Base-by-base conservation (phyloP, 2,888 invertebrate species). In the Scaptodrosophila latifasciaeformis region DNA sequence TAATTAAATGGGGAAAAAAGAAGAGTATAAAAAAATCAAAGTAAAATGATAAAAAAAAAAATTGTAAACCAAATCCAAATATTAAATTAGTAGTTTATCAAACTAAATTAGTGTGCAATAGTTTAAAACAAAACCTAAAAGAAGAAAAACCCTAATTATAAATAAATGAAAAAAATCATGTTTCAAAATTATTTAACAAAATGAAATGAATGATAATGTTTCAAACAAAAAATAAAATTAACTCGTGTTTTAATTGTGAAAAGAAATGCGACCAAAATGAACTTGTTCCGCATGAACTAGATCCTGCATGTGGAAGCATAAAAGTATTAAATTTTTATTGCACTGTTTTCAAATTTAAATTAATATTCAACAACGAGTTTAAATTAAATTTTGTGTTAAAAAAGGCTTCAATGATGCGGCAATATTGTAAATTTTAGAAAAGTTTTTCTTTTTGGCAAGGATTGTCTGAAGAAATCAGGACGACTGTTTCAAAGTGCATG, bases 61-160 rank as follows among this genome's bases (percentile, higher is more conserved):
- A 58, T 51, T n/a, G n/a, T n/a, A 61, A 59, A 61, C 44, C 59
- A 5, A 24, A 24, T 24, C 24, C 4, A 5, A 24, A 7, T 62
- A 62, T 48, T 60, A 59, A 60, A 24, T n/a, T 37, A 49, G 74
- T 70, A 71, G 78, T 62, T 67, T 67, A 74, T 49, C 52, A 59
- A 17, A 49, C 42, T 56, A 65, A 62, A 61, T 54, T 74, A 74
- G 71, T 53, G 62, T 59, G 65, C 60, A 59, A 55, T 71, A 65
- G 68, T 58, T 60, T 61, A 64, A 64, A 57, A 44, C 15, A 49
- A 31, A 6, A 37, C 9, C 9, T 37, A 34, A 56, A 62, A 56
- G 27, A 35, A 40, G 21, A 54, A 45, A 51, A 21, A 24, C n/a
- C 50, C 49, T 57, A 56, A 61, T 58, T 57, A 62, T 46, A 56